Conservation (phyloP, 2,113 vertebrate genomes). For the Anguilla japonica region DNA sequence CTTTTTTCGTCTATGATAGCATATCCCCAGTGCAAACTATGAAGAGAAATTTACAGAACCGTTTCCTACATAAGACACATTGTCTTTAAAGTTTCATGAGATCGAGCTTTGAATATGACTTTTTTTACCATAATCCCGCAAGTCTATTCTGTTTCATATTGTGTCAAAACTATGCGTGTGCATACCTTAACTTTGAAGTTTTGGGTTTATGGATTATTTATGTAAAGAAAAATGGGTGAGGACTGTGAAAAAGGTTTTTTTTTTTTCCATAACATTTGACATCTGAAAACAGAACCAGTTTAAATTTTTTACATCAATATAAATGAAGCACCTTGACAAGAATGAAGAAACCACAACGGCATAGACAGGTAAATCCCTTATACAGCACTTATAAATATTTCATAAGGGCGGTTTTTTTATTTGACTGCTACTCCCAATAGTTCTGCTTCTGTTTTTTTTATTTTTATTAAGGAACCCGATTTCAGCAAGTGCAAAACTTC, state of each 20-base stretch:
- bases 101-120: not conserved
- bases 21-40: not conserved
- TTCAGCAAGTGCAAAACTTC: not conserved
- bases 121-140: not conserved
- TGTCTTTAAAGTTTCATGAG: not conserved
- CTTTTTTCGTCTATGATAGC: not conserved
- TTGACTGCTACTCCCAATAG: not conserved
- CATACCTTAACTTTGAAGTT: not conserved
- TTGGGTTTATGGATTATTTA: not conserved
- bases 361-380: not conserved
- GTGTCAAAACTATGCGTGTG: not conserved
- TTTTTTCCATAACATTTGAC: too few relatives aligned
- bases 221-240: not conserved
- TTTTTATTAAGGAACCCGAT: not conserved
- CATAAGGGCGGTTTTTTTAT: not conserved
- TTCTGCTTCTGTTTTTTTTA: not conserved
- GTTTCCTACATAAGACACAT: not conserved
- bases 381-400: not conserved
- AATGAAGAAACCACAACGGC: too few relatives aligned
- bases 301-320: too few relatives aligned
- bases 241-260: not conserved
- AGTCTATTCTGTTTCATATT: not conserved
- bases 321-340: too few relatives aligned
- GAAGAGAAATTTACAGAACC: not conserved
- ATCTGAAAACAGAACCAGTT: too few relatives aligned